Base-by-base conservation (phyloP, 2,888 invertebrate species). In the Polyploca ridens region DNA sequence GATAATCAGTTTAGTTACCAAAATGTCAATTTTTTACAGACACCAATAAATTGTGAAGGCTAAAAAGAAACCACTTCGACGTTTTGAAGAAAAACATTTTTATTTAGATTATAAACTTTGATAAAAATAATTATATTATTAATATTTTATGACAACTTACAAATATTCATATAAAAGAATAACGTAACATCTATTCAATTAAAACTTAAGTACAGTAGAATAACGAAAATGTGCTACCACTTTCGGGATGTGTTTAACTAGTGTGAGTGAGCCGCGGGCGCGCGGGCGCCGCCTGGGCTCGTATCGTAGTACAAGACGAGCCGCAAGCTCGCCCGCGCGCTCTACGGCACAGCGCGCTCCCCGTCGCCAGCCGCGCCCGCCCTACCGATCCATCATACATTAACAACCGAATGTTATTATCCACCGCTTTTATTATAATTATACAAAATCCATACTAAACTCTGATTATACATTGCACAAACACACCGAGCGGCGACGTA, bases 101-200 rank as follows among this genome's bases (percentile, higher is more conserved):
- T 94, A 94, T 94, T 94, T 92, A 94, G 94, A 94, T 94, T 94
- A 94, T 94, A 94, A 94, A 94, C 94, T 94, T 94, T 94, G 94
- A 94, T 94, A 94, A 94, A 94, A 94, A 94, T 94, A 91, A 94
- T 94, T 94, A 94, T 94, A 94, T 93, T 94, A 94, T 93, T 93
- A 93, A 93, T 93, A 93, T 94, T 94, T 93, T 93, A 94, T 94
- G 94, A 93, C 93, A 91, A 93, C 93, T 93, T 94, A 94, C 91
- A 93, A 94, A 92, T 90, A 93, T 91, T 91, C 89, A 91, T 94
- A 92, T 94, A 94, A 94, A 92, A 94, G 88, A 90, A 94, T 93
- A 94, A 94, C 94, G 91, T 94, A 94, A 94, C 93, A 93, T 93
- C 93, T 94, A 94, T 93, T 90, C 85, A 82, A 88, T 91, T 91